Evolutionary conservation across 35 echinoderm and acorn worm species (phyloP), one percentile per base, ranked within the genome.

Genomic region (Ptychodera flava): DNA sequence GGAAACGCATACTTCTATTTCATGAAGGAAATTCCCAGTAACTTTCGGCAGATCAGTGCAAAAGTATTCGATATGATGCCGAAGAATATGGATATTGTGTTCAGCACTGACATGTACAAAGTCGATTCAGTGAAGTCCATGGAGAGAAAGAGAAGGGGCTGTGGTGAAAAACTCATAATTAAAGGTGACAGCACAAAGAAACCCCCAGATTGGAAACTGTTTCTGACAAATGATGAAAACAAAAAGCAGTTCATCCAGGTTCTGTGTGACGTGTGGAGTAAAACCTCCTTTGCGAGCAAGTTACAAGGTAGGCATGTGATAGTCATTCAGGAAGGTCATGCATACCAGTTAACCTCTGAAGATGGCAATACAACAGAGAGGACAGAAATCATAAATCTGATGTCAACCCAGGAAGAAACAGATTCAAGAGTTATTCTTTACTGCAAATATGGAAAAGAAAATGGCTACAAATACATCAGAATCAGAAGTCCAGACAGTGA

Each of bases 381-480:
- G 77, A 87, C 86, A 30, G 77, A 87, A 35, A 36, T 87, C 32
- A 35, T 53, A 75, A 32, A 15, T 1, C 80, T 84, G 29, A 31
- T 76, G 0, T 90, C 88, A 16, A 85, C 33, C 31, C 88, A 90
- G 76, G 88, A 90, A 36, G 88, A 90, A 37, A 90, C 88, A 34
- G 88, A 90, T 79, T 35, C 82, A 37, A 32, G 88, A 90, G 88
- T 90, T 1, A 90, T 90, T n/a, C 27, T 94, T 1, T 90, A 94
- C 77, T 33, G 32, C 32, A 31, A 80, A 15, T 87, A 94, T 88
- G 89, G 80, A 32, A 6, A 0, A 34, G 29, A 80, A 15, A 81
- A 79, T 12, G 85, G 85, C 0, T 88, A 91, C 30, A 30, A 77
- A 1, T 16, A n/a, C 6, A 78, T 82, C 0, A 15, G 27, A 1